These are phyloP conservation scores for Aramus guarauna DNA, from an alignment of 2,113 vertebrate genomes.

Conservation along the genomic window DNA sequence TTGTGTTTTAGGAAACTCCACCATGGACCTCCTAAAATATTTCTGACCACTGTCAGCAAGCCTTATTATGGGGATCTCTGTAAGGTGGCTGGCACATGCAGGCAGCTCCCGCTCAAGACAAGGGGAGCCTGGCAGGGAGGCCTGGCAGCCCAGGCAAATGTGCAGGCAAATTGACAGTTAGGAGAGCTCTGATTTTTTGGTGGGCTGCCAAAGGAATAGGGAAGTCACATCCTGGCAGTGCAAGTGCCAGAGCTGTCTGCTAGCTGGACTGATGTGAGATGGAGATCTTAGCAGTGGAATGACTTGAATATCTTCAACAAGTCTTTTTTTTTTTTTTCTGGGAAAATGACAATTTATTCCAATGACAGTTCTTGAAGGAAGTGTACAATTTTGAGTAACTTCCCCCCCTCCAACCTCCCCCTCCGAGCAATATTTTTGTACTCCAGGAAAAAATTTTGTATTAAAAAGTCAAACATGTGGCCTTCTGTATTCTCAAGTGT, in stretches of 20 bases:
- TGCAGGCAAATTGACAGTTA: not conserved
- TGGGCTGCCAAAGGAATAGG: not conserved
- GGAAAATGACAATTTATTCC: not conserved
- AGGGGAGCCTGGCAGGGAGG: rapidly evolving
- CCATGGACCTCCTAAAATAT: not conserved
- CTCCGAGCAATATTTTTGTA: not conserved
- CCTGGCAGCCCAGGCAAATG: not conserved
- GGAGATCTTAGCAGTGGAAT: not conserved
- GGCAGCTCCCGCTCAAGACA: not conserved
- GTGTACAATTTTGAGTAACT: not conserved
- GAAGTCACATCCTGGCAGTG: not conserved
- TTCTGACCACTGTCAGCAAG: not conserved
- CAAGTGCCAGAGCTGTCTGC: not conserved
- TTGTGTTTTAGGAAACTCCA: not conserved
- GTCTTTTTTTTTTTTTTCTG: not conserved
- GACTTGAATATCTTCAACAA: not conserved
- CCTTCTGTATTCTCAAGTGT: not conserved
- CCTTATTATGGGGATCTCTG: not conserved
- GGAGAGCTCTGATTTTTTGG: not conserved
- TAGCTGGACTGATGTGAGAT: not conserved
- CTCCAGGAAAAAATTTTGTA: not conserved
- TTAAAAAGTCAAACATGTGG: not conserved
- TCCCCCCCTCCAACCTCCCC: rapidly evolving
- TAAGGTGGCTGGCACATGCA: not conserved
- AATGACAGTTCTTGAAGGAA: not conserved